Conservation (phyloP, 2,888 invertebrate genomes). For the Heteromyza rotundicornis region DNA sequence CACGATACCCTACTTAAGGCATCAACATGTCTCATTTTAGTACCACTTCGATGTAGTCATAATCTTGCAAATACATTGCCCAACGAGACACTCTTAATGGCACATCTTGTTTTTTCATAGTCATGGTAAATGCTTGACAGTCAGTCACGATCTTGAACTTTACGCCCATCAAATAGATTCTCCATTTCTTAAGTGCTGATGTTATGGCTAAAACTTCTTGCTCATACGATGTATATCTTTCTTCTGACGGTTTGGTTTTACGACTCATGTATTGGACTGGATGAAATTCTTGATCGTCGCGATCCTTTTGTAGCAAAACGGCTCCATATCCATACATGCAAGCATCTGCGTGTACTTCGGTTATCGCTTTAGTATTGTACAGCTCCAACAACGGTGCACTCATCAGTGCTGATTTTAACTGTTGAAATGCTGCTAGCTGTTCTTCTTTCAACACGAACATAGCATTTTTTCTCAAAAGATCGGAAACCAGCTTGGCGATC, state of each 20-base stretch:
- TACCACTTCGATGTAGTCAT: constrained; percentile 5
- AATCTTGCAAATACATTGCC: not conserved
- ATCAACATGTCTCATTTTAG: constrained; percentile 21
- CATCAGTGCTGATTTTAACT: not conserved
- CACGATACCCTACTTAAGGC: constrained; percentile 16
- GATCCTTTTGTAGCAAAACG: constrained; percentile 30
- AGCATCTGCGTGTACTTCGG: constrained; percentile 37
- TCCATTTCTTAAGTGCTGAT: not conserved
- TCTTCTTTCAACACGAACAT: not conserved
- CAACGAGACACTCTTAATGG: constrained; percentile 20
- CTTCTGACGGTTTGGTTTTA: not conserved
- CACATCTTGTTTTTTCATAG: constrained; percentile 10
- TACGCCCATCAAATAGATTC: not conserved
- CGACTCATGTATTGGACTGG: constrained; percentile 20
- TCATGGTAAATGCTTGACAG: not conserved
- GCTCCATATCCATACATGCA: constrained; percentile 33
- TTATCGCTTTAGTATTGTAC: constrained; percentile 27
- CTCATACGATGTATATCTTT: not conserved
- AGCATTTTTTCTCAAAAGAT: not conserved
- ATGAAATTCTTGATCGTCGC: constrained; percentile 19
- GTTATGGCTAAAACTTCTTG: not conserved
- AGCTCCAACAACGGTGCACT: constrained; percentile 1
- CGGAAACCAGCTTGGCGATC: not conserved
- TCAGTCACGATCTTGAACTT: not conserved
- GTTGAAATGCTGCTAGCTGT: not conserved